Evolutionary conservation across 2,888 invertebrate species (phyloP), one percentile per base, ranked within the genome.

Genomic region (Noctua pronuba): DNA sequence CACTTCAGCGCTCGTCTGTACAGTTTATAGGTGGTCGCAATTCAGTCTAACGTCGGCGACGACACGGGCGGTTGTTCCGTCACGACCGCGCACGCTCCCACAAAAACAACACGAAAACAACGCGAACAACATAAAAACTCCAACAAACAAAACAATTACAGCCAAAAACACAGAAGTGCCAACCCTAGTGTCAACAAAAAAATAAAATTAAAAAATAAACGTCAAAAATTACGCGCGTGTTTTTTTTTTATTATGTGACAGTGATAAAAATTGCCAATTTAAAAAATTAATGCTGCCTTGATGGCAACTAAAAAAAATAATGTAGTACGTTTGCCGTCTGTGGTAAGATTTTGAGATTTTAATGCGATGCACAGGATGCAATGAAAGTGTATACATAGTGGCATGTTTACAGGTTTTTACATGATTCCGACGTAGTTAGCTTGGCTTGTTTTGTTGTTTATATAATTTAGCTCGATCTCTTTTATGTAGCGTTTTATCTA

Each of bases 321-420:
- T 93, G 93, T 96, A 92, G 94, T 95, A 87, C 95, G 96, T 90
- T 96, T 96, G 95, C 96, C 96, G 90, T 96, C 96, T 89, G 96
- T 96, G 96, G 96, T 96, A 96, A 96, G 96, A 90, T 88, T 89
- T 88, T 90, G 72, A 89, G 90, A 90, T 92, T 92, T 85, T 91
- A 91, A 88, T 65, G 87, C 83, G 86, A 92, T 93, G 93, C 94
- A 93, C 93, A 89, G 89, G 90, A 91, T 92, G 89, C 90, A 89
- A 90, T 92, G 88, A 92, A 90, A 91, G 90, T 92, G 89, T 90
- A 89, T 88, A 87, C 75, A 87, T 93, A 93, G 93, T 93, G 92
- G 96, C 96, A 96, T 96, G 96, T 94, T 94, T 95, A 94, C 95
- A 95, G 95, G 95, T 95, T 93, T 95, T 95, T 95, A 95, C 95